Conservation (phyloP, 2,888 invertebrate genomes). For the Calliopum simillimum region DNA sequence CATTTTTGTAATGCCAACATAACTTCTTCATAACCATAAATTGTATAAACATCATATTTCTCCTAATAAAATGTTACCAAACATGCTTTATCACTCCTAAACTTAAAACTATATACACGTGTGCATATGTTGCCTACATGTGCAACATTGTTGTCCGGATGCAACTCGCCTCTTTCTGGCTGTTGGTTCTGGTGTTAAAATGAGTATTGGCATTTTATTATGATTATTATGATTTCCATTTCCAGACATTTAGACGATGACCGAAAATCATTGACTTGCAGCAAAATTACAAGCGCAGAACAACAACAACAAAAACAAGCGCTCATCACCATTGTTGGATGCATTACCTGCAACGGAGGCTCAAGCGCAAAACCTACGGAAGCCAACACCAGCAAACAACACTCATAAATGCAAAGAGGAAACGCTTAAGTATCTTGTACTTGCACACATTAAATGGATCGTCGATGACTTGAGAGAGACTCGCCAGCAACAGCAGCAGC, state of each 20-base stretch:
- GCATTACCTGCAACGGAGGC: not conserved
- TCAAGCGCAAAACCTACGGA: conserved; percentile 1
- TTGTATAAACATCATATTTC: too few relatives aligned
- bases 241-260: not conserved
- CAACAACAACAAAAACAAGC: conserved; percentile 39
- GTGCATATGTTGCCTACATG: too few relatives aligned
- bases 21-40: too few relatives aligned
- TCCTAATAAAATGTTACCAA: too few relatives aligned
- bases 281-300: conserved; percentile 50
- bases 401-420: conserved; percentile 45
- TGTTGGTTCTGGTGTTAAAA: conserved; percentile 59
- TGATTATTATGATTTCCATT: conserved; percentile 57
- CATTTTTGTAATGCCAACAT: too few relatives aligned
- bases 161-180: too few relatives aligned
- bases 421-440: conserved; percentile 16
- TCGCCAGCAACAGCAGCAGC: not conserved
- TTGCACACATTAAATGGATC: not conserved
- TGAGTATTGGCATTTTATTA: conserved; percentile 61
- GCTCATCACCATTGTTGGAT: conserved; percentile 5
- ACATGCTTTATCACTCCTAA: too few relatives aligned
- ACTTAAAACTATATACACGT: too few relatives aligned
- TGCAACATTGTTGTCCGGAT: too few relatives aligned
- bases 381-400: conserved; percentile 42
- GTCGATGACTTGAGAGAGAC: not conserved
- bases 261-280: conserved; percentile 38